phyloP scores from a whole-genome alignment of 2,888 invertebrate species.

The Ormyrus labotus region DNA sequence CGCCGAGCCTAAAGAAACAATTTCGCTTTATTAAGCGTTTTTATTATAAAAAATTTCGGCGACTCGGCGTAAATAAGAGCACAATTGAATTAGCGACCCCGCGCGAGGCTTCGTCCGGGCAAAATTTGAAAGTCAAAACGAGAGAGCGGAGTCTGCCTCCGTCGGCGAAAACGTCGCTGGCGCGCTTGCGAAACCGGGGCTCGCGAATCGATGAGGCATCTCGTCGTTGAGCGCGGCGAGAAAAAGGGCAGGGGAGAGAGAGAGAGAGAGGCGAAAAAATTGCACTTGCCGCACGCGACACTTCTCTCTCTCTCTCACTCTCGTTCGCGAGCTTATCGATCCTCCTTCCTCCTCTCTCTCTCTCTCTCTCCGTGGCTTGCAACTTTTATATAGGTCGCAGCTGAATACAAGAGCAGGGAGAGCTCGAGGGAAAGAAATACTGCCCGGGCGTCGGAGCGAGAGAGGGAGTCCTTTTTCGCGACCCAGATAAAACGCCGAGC shows the following conservation, averaged over 20 bases:
- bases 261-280: not conserved
- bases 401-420: not conserved
- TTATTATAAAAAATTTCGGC: no score
- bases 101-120: no score
- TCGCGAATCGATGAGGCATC: not conserved
- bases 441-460: no score
- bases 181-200: not conserved
- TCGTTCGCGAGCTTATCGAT: constrained; percentile 24
- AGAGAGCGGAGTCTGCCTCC: not conserved
- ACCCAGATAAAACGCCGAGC: constrained; percentile 21
- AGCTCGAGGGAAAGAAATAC: constrained; percentile 1
- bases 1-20: no score
- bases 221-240: not conserved
- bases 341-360: not conserved
- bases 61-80: no score
- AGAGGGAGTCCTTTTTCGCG: constrained; percentile 24
- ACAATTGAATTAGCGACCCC: no score
- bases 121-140: not conserved
- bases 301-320: no score
- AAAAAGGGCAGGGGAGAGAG: no score
- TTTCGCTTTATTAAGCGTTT: no score
- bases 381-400: constrained; percentile 52
- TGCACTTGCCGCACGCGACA: constrained; percentile 11
- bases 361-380: constrained; percentile 19
- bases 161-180: no score